Percentiles rank a stretch among this genome's conserved stretches.
Conservation (phyloP, 2,113 vertebrate species). For the Neotragus pygmaeus region DNA sequence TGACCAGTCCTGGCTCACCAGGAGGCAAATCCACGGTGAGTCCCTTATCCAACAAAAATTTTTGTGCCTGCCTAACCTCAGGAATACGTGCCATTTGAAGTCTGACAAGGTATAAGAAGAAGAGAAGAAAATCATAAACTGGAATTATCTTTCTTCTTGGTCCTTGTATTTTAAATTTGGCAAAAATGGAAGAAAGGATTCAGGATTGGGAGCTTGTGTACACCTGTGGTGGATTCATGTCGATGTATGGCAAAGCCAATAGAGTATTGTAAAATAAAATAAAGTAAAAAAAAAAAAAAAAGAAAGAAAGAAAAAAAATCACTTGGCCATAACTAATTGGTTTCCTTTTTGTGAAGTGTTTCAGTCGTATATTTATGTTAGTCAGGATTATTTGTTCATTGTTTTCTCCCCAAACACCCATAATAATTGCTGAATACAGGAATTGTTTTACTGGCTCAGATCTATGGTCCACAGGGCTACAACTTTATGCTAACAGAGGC, state of each 20-base stretch:
- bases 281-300: too few relatives aligned
- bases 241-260: too few relatives aligned
- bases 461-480: background rate
- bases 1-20: background rate
- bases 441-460: background rate
- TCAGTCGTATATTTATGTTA: background rate
- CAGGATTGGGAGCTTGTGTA: too few relatives aligned
- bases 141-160: background rate
- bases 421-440: background rate
- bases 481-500: background rate
- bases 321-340: background rate
- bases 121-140: background rate
- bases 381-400: background rate
- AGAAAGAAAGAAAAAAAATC: too few relatives aligned
- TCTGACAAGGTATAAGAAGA: background rate
- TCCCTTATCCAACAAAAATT: background rate
- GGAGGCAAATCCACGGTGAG: background rate
- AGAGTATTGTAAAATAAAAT: too few relatives aligned
- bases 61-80: background rate
- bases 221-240: too few relatives aligned
- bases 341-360: background rate
- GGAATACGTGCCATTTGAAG: background rate
- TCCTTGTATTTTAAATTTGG: background rate
- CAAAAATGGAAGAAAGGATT: background rate
- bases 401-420: background rate